Base-by-base conservation (phyloP, 1,140 invertebrate genomes). In the Heliconius eleuchia region DNA sequence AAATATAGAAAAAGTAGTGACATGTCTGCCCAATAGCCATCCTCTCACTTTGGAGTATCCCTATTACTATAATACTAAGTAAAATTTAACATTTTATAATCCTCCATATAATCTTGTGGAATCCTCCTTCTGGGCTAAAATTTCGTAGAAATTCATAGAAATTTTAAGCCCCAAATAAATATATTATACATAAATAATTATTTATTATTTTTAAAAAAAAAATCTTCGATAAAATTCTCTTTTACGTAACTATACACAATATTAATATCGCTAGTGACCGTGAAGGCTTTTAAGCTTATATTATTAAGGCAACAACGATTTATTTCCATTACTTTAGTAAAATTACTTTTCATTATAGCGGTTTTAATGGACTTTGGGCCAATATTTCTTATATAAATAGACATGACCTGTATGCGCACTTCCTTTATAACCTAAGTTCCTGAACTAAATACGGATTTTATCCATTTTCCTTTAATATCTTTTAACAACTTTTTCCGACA, bases 361-460 rank as follows among this genome's bases (percentile, higher is more conserved):
- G 27, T 66, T 66, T 66, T 66, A 66, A 66, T 66, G 60, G 60
- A 66, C 60, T 66, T 66, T 66, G 23, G 60, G 60, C 60, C 60
- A 30, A 66, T 66, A 66, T 27, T 66, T 66, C 60, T 66, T 66
- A 30, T 30, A 66, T 30, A 30, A 66, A 30, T 66, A 66, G 27
- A 66, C 27, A 30, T 30, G 27, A 66, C 27, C 9, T 30, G 60
- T 30, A 66, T 30, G 27, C 57, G 57, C 60, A 27, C 60, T 66
- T 13, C 27, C 23, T 30, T 66, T 13, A 0, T 11, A 27, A 6
- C n/a, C 27, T 66, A 66, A 23, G 19, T 13, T 66, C 8, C 2
- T 66, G 23, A 30, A 30, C 3, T n/a, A 60, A 60, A 13, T 66
- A 23, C 8, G 11, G 2, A 9, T 57, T 57, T 57, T 23, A 1